These are phyloP conservation scores for Hymenopus coronatus DNA, from an alignment of 2,888 invertebrate genomes.

Conservation along the genomic window DNA sequence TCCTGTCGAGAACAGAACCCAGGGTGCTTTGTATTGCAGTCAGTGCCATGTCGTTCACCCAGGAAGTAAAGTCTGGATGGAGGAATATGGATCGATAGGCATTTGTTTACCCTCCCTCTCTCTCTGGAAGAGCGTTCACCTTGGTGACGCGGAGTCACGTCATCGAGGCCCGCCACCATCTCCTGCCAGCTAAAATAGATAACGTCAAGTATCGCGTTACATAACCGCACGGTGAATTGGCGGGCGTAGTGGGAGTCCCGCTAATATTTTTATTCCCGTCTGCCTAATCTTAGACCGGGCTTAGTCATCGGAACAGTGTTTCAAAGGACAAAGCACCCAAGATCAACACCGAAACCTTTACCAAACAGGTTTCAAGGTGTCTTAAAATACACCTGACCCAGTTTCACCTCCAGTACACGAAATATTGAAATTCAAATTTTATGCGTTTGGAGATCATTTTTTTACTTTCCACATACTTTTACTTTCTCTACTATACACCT, in stretches of 20 bases:
- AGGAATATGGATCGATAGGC: conserved; percentile 10
- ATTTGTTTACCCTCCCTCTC: not conserved
- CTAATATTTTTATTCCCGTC: no score
- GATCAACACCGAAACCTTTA: not conserved
- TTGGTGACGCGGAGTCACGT: conserved; percentile 12
- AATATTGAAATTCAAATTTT: no score
- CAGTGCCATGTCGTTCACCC: not conserved
- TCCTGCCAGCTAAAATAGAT: not conserved
- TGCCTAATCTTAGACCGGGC: not conserved
- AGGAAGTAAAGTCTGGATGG: not conserved
- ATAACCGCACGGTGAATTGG: not conserved
- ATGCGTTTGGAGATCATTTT: no score
- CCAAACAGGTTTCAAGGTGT: no score
- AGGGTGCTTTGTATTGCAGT: not conserved
- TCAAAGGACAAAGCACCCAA: not conserved
- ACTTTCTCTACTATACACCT: no score
- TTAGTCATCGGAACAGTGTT: not conserved
- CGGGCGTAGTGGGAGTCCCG: no score
- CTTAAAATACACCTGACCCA: no score
- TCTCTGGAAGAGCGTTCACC: conserved; percentile 15
- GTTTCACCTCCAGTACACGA: no score
- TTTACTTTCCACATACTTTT: no score
- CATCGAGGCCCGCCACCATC: conserved; percentile 5
- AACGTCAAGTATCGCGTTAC: not conserved
- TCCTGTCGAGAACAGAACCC: not conserved